Evolutionary conservation across 2,797 vertebrate species (phyloP), one percentile per base, ranked within the genome.

Genomic region (Microctenopoma steveboyesi): DNA sequence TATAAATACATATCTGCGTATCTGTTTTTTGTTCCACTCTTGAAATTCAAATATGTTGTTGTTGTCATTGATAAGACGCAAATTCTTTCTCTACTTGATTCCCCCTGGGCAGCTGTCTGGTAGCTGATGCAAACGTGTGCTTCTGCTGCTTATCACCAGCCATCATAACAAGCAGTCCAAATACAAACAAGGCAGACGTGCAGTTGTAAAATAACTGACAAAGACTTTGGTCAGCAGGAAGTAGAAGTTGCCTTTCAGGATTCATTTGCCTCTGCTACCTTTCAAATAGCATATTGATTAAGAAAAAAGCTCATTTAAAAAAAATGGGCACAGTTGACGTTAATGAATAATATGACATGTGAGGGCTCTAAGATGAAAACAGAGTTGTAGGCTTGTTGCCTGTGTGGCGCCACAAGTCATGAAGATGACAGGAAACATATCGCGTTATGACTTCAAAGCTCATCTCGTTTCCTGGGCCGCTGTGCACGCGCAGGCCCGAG

Each of bases 231-330:
- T 81, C 77, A 85, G 85, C 74, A 79, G 77, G 69, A 88, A 85
- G 59, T 53, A 58, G 65, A 63, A 72, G 80, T 72, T 68, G 62
- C 73, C 62, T 87, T 68, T 81, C 49, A 64, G 72, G 64, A 86
- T 80, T 80, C 67, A 72, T 84, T 87, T 74, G 58, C 64, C 78
- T 78, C 64, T 55, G 67, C 83, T 89, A 81, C 84, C 58, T 86
- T 82, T 75, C 59, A 81, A 88, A 89, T 84, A 61, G 72, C 77
- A 68, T 88, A 90, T 91, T 84, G 89, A 91, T 90, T 84, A 35
- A 45, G 33, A 60, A 22, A 51, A 79, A 78, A 58, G 68, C 42
- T 52, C 61, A 1, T 5, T 33, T 33, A 4, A 30, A 22, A 56
- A 40, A 87, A 62, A 80, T 28, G 50, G 54, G 14, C 54, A 69